Percentiles rank a stretch among this genome's conserved stretches.
Evolutionary conservation across 2,888 invertebrate species (phyloP).

Genomic region (Hylaea fasciaria): DNA sequence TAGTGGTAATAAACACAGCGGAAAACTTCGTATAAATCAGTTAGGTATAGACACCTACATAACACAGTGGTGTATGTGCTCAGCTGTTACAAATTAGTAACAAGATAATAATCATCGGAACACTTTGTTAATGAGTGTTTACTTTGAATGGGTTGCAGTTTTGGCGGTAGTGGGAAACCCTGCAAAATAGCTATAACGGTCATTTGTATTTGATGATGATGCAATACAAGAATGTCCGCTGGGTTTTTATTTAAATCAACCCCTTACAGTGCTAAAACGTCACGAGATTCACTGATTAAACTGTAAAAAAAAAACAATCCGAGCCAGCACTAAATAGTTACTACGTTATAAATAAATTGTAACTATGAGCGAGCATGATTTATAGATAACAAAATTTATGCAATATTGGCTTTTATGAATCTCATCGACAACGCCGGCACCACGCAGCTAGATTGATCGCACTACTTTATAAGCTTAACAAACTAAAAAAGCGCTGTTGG

Average conservation of each 20-base stretch:
- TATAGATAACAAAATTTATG: neutral
- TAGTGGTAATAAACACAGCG: neutral
- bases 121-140: neutral
- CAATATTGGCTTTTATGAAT: slow-evolving; percentile 4
- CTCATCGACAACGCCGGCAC: slow-evolving; percentile 1
- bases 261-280: no score
- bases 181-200: neutral
- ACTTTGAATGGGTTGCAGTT: no score
- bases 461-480: slow-evolving; percentile 14
- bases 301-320: no score
- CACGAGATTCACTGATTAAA: no score
- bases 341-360: no score
- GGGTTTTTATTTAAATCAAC: no score
- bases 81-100: neutral
- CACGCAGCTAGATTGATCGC: slow-evolving; percentile 9
- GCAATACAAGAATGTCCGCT: no score
- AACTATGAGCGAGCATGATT: neutral
- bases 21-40: slow-evolving; percentile 1
- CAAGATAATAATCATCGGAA: neutral
- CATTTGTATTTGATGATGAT: no score
- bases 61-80: neutral
- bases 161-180: neutral
- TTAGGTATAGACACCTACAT: neutral
- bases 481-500: slow-evolving; percentile 20
- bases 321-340: no score